Percentiles rank a stretch among this genome's conserved stretches.
phyloP scores from a whole-genome alignment of 2,113 vertebrate genomes.

The Hiodon tergisus region DNA sequence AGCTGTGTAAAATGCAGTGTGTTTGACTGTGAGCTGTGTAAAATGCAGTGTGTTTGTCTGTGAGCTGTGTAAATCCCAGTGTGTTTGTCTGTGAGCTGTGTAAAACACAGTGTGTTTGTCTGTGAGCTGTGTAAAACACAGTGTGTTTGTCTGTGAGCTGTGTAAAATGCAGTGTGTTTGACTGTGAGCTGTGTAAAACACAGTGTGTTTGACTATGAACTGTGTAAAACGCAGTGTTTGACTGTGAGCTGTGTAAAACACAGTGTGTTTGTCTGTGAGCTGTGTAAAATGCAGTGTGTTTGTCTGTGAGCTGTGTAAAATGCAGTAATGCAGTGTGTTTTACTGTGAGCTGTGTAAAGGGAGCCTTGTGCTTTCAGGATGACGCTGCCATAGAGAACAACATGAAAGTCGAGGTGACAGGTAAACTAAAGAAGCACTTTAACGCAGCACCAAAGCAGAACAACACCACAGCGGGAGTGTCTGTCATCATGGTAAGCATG shows the following conservation, averaged over 20 bases:
- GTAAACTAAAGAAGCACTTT: slow-evolving; percentile 97
- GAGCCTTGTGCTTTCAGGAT: slow-evolving; percentile 59
- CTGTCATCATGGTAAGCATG: slow-evolving; percentile 87
- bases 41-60: too few relatives aligned
- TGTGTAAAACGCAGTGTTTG: not conserved
- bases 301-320: not conserved
- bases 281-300: not conserved
- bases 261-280: not conserved
- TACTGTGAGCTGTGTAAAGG: not conserved
- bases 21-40: too few relatives aligned
- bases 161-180: too few relatives aligned
- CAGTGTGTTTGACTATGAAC: too few relatives aligned
- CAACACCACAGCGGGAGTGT: slow-evolving; percentile 80
- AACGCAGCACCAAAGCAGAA: slow-evolving; percentile 76
- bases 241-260: not conserved
- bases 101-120: too few relatives aligned
- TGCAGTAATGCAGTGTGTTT: not conserved
- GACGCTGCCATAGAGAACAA: slow-evolving; percentile 81
- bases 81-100: too few relatives aligned
- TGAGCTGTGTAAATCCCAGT: too few relatives aligned
- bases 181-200: too few relatives aligned
- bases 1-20: too few relatives aligned
- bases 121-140: too few relatives aligned
- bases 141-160: too few relatives aligned
- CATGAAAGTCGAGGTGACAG: slow-evolving; percentile 90